Percentiles rank a stretch among this genome's conserved stretches.
phyloP scores from a whole-genome alignment of 53 echinoderm and acorn worm species.

The Crossaster papposus region DNA sequence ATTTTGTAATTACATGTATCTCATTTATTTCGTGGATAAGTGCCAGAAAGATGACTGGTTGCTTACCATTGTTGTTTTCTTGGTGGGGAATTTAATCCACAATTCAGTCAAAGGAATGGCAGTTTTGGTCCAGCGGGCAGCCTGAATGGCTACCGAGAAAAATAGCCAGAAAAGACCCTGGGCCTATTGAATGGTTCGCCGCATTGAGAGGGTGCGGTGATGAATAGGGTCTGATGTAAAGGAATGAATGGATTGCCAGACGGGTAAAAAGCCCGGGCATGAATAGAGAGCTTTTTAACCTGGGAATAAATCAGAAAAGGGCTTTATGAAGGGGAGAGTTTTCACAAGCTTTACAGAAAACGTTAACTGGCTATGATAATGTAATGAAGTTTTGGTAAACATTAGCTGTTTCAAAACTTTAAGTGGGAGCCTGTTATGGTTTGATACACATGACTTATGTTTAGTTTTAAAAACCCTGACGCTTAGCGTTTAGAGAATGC shows the following conservation, averaged over 20 bases:
- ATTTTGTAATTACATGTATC: no score
- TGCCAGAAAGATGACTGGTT: slow-evolving; percentile 13
- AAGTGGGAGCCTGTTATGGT: neutral
- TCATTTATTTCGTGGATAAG: neutral
- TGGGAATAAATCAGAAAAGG: slow-evolving; percentile 42
- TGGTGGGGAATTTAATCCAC: slow-evolving; percentile 24
- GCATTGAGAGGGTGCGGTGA: slow-evolving; percentile 48
- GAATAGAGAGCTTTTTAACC: slow-evolving; percentile 41
- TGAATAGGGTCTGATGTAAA: slow-evolving; percentile 48
- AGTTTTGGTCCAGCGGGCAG: slow-evolving; percentile 58
- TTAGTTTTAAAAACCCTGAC: neutral
- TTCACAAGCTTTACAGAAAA: neutral
- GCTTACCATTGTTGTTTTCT: slow-evolving; percentile 26
- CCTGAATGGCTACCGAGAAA: slow-evolving; percentile 35
- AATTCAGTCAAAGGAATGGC: slow-evolving; percentile 56
- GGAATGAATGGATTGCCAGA: slow-evolving; percentile 42
- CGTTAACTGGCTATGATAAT: neutral
- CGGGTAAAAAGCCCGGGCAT: slow-evolving; percentile 30
- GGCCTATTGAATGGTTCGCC: slow-evolving; percentile 22
- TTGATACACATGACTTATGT: neutral
- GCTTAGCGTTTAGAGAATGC: no score
- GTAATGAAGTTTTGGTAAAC: slow-evolving; percentile 6
- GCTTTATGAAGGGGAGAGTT: slow-evolving; percentile 33
- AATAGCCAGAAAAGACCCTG: slow-evolving; percentile 57
- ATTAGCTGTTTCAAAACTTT: neutral